Conservation (phyloP, 2,113 vertebrate species). For the Proteles cristata region DNA sequence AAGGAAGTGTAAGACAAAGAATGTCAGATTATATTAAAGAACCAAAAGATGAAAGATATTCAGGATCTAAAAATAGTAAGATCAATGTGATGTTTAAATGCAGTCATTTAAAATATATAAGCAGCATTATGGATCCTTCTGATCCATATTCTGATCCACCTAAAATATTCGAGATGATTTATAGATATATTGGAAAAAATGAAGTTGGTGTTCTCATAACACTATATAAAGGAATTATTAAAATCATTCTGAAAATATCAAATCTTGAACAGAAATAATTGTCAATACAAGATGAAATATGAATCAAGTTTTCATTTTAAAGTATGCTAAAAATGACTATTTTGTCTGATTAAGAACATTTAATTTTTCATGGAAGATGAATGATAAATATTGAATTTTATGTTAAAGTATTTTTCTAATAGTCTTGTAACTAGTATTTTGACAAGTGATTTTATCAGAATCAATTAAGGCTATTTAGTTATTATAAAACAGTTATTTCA, state of each 20-base stretch:
- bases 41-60: conserved; percentile 59
- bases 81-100: conserved; percentile 71
- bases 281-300: conserved; percentile 4
- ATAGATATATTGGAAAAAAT: conserved; percentile 66
- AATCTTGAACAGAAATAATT: conserved; percentile 16
- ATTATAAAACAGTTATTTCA: conserved; percentile 74
- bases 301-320: conserved; percentile 34
- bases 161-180: neutral
- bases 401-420: neutral
- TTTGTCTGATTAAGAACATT: conserved; percentile 1
- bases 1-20: conserved; percentile 58
- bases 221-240: neutral
- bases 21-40: conserved; percentile 71
- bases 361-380: neutral
- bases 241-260: conserved; percentile 29
- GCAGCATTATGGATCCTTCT: conserved; percentile 19
- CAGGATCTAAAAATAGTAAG: conserved; percentile 46
- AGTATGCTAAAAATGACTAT: neutral
- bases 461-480: conserved; percentile 76
- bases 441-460: conserved; percentile 10
- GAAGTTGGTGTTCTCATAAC: conserved; percentile 16
- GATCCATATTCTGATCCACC: too few species aligned
- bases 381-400: conserved; percentile 24
- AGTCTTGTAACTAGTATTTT: conserved; percentile 34
- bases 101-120: conserved; percentile 72